Evolutionary conservation across 2,797 vertebrate genomes (phyloP).

Genomic region (Graptemys geographica): DNA sequence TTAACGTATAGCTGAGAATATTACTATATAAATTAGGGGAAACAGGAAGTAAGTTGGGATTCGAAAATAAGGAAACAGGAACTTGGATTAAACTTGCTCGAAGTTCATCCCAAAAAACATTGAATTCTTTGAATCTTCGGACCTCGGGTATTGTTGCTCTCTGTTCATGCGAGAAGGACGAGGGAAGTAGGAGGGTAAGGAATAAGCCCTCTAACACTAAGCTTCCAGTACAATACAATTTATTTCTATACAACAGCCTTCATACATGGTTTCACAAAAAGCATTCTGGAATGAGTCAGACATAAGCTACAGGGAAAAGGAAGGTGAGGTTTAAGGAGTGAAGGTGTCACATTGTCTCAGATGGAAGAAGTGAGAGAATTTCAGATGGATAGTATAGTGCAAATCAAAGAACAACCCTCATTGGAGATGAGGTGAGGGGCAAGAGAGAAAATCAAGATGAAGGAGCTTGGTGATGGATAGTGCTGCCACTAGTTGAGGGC

Average conservation of each 20-base stretch:
- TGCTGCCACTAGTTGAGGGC: background rate
- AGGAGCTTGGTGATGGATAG: background rate
- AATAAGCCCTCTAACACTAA: background rate
- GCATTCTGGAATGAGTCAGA: background rate
- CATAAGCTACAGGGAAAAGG: background rate
- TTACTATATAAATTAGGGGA: too few species aligned
- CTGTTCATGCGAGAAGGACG: too few species aligned
- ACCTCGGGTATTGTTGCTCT: too few species aligned
- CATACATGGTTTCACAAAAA: background rate
- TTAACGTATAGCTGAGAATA: too few species aligned
- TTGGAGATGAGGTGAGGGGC: background rate
- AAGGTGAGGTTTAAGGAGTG: background rate
- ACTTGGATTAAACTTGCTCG: too few species aligned
- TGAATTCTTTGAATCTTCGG: too few species aligned
- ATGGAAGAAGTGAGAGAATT: background rate
- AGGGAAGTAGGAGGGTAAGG: too few species aligned
- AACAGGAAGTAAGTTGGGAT: too few species aligned
- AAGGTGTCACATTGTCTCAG: background rate
- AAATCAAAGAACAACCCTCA: background rate
- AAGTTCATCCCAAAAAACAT: too few species aligned
- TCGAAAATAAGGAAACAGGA: too few species aligned
- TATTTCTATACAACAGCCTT: background rate
- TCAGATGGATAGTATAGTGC: background rate
- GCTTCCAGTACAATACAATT: background rate
- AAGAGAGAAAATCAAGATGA: accelerated